A percentile compares a stretch with the other conserved stretches of the same genome.
Evolutionary conservation across 2,888 invertebrate species (phyloP).

Genomic region (Chaetogeoica ovagalla): DNA sequence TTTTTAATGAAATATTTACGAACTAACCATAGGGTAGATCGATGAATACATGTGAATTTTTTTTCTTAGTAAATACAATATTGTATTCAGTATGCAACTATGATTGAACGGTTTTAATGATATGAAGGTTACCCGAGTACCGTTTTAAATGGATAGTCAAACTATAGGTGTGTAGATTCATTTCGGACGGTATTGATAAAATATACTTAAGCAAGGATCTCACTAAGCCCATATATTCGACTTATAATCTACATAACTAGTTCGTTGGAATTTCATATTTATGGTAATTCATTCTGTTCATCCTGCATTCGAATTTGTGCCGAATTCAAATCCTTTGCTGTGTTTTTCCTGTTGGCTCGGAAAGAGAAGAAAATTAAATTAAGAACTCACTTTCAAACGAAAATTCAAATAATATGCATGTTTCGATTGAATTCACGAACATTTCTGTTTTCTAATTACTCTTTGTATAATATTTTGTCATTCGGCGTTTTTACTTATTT

Average conservation of each 20-base stretch:
- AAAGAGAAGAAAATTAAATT: constrained; percentile 12
- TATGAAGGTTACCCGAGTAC: too few species aligned
- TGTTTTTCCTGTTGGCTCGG: background rate
- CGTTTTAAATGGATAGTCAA: background rate
- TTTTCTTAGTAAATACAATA: too few species aligned
- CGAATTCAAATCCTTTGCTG: constrained; percentile 2
- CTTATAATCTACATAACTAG: background rate
- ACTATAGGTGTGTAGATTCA: background rate
- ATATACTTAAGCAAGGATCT: background rate
- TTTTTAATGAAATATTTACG: too few species aligned
- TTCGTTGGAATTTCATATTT: constrained; percentile 22
- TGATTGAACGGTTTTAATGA: too few species aligned
- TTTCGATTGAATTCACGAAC: background rate
- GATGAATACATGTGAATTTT: too few species aligned
- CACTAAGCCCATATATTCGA: background rate
- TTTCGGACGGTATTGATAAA: background rate
- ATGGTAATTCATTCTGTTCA: constrained; percentile 20
- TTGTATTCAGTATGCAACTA: too few species aligned
- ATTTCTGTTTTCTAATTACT: too few species aligned
- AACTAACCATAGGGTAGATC: too few species aligned
- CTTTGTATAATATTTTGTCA: background rate
- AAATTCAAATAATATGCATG: background rate
- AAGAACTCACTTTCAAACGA: background rate
- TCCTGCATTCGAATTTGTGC: background rate
- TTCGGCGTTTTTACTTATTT: background rate